Base-by-base conservation (phyloP, 1,140 invertebrate species). In the Danaus plexippus region DNA sequence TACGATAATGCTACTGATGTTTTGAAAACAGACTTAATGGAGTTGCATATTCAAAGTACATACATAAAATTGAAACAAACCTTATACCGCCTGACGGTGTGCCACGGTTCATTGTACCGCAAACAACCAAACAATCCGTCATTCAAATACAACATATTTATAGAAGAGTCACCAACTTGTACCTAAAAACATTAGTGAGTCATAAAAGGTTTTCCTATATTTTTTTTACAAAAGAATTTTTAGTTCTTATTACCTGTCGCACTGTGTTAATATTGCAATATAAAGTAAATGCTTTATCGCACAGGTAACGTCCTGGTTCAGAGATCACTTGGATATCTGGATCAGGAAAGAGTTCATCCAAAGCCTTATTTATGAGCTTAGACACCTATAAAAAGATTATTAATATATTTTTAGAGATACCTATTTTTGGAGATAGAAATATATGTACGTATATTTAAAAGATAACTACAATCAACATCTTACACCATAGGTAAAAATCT, bases 91-190 rank as follows among this genome's bases (percentile, higher is more conserved):
- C 65, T 61, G 10, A 77, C 70, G 3, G 58, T 66, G 46, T 69
- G 69, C 73, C 75, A 77, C 9, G 63, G 2, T 52, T 74, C 75
- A 32, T 53, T 53, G 56, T 58, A 68, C 53, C 68, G 61, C 41
- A 77, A 48, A 9, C 67, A 66, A 6, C 75, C 75, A 53, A 66
- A 71, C 41, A 72, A 47, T 44, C 75, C 75, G 52, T 77, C 75
- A 44, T 69, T 72, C 40, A 77, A 42, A 48, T 75, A 77, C 43
- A 72, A 44, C 71, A 72, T 75, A 49, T 67, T 74, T 6, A 72
- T 52, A 18, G 45, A 42, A 52, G 18, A 22, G 6, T 71, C 67
- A 9, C 56, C 60, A 50, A 60, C 56, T 18, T 64, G 65, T 41
- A 15, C 15, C 47, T 66, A 65, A 52, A 40, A 43, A 58, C 48